Evolutionary conservation across 1,140 invertebrate species (phyloP).

Genomic region (Phenacoccus solenopsis): DNA sequence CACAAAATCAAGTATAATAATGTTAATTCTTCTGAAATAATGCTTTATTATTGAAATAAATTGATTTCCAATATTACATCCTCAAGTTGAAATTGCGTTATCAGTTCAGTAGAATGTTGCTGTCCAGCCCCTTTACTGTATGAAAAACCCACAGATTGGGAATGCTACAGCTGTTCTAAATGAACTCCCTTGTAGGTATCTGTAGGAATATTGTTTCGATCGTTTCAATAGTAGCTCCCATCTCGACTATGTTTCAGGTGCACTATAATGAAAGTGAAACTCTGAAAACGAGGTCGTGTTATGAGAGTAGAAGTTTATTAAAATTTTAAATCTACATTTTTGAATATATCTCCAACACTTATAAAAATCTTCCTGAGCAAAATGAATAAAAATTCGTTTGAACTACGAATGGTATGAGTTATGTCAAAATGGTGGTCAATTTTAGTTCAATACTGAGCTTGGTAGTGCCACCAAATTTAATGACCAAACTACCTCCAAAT

Average conservation of each 20-base stretch:
- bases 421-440: conserved; percentile 61
- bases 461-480: conserved; percentile 51
- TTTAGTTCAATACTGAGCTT: conserved; percentile 69
- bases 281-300: conserved; percentile 35
- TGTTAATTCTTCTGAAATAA: background rate
- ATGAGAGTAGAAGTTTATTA: background rate
- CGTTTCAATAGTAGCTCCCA: conserved; percentile 76
- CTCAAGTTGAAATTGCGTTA: background rate
- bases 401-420: conserved; percentile 66
- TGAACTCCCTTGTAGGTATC: conserved; percentile 48
- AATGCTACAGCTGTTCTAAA: background rate
- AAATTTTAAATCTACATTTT: background rate
- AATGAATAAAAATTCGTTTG: conserved; percentile 54
- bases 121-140: background rate
- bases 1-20: background rate
- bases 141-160: background rate
- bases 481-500: conserved; percentile 57
- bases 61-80: background rate
- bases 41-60: background rate
- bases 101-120: background rate
- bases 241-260: conserved; percentile 64
- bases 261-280: conserved; percentile 66
- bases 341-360: conserved; percentile 55
- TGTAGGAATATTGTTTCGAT: conserved; percentile 53
- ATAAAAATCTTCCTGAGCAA: conserved; percentile 59